Percentiles rank a stretch among this genome's conserved stretches.
These are phyloP conservation scores for Frieseomelitta varia DNA, from an alignment of 1,140 invertebrate genomes.

Conservation along the genomic window DNA sequence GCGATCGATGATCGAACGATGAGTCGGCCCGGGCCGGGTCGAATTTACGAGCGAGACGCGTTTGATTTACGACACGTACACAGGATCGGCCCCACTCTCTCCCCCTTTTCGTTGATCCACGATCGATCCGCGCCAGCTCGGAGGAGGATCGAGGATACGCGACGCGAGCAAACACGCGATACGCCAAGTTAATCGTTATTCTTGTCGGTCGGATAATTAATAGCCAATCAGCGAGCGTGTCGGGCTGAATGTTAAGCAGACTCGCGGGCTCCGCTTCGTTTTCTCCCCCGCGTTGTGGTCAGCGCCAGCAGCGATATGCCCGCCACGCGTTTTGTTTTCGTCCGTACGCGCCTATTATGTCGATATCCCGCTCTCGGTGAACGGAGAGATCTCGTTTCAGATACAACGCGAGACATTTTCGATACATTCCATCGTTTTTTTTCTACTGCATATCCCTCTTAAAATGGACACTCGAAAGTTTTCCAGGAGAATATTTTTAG, in stretches of 20 bases:
- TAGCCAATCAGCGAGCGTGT: conserved; percentile 71
- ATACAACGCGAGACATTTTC: background rate
- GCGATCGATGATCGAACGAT: conserved; percentile 67
- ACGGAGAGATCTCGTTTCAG: background rate
- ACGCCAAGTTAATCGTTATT: conserved; percentile 73
- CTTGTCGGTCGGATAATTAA: conserved; percentile 72
- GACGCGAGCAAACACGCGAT: conserved; percentile 61
- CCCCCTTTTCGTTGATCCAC: conserved; percentile 60
- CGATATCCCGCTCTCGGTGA: background rate
- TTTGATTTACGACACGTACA: conserved; percentile 65
- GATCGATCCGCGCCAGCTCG: conserved; percentile 57
- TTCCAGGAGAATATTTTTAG: no score
- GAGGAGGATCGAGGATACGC: conserved; percentile 44
- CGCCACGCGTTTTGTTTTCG: background rate
- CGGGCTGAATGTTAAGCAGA: conserved; percentile 71
- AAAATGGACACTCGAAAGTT: no score
- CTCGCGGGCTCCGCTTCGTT: conserved; percentile 29
- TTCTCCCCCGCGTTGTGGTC: conserved; percentile 38
- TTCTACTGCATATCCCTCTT: no score
- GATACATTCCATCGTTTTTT: no score
- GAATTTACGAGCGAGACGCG: conserved; percentile 68
- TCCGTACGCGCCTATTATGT: background rate
- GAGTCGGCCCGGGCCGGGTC: conserved; percentile 53
- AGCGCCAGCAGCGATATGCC: conserved; percentile 25
- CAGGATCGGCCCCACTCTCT: background rate